These are phyloP conservation scores for Sciurus carolinensis DNA, from an alignment of 2,797 vertebrate species.

Conservation along the genomic window DNA sequence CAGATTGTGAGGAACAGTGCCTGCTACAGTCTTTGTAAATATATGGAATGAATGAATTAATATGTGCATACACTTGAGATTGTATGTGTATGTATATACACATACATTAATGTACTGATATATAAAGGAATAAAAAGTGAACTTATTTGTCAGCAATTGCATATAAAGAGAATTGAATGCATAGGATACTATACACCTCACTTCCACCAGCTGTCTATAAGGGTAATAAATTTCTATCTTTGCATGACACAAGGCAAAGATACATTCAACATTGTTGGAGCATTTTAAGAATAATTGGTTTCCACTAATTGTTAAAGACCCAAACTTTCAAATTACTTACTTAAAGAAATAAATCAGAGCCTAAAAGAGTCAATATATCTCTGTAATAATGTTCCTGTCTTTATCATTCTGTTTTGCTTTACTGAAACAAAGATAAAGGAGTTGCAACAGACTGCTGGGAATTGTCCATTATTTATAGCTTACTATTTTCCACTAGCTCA, in stretches of 20 bases:
- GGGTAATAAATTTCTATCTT: conserved; percentile 3
- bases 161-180: background rate
- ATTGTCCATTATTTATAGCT: background rate
- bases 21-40: background rate
- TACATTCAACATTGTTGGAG: background rate
- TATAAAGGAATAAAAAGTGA: background rate
- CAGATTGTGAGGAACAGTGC: background rate
- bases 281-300: background rate
- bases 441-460: background rate
- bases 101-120: background rate
- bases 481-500: background rate
- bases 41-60: background rate
- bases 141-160: background rate
- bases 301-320: conserved; percentile 6
- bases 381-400: conserved; percentile 28
- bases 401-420: conserved; percentile 34
- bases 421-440: conserved; percentile 45
- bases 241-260: background rate
- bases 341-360: conserved; percentile 64
- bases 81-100: background rate
- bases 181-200: background rate
- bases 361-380: conserved; percentile 14
- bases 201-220: background rate
- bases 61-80: background rate
- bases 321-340: conserved; percentile 49